Base-by-base conservation (phyloP, 53 echinoderm and acorn worm species). In the Echinometra lucunter region DNA sequence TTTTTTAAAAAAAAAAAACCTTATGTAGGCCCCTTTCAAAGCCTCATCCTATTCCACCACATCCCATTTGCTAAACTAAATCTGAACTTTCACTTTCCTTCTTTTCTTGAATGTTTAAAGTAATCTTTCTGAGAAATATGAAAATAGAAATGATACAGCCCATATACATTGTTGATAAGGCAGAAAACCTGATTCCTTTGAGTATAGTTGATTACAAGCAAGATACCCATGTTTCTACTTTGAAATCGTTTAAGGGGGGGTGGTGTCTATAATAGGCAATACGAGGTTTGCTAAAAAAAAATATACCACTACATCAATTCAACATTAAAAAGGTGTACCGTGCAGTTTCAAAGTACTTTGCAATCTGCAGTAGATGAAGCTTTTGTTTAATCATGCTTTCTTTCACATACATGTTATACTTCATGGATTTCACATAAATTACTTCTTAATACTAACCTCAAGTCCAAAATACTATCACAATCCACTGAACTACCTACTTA, bases 21-120 rank as follows among this genome's bases (percentile, higher is more conserved):
- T 28, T 16, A 49, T 8, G 3, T 4, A 49, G 15, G 27, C 6
- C 85, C 85, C 49, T 49, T 47, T 85, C 85, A 35, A n/a, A 85
- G 85, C 53, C 53, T 28, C 85, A 85, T 85, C 85, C 49, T 49
- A 47, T 85, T 3, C 49, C 8, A 85, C 12, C 3, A 49, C 85
- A 49, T 85, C 85, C 85, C 85, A 85, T n/a, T 53, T 85, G 47
- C 53, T 49, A 85, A 47, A 47, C 85, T n/a, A 47, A 28, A 85
- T 85, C 13, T 47, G 49, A 85, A 85, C 85, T 85, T 30, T 85
- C 30, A 3, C 28, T 85, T 28, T 85, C 49, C 4, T 85, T 35
- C 42, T 53, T 85, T 85, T 85, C 85, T 17, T 82, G 4, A 74
- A 17, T 40, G 38, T 78, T 47, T 47, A n/a, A 49, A 15, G 28